Conservation (phyloP, 1,140 invertebrate genomes). For the Drosophila nasuta region DNA sequence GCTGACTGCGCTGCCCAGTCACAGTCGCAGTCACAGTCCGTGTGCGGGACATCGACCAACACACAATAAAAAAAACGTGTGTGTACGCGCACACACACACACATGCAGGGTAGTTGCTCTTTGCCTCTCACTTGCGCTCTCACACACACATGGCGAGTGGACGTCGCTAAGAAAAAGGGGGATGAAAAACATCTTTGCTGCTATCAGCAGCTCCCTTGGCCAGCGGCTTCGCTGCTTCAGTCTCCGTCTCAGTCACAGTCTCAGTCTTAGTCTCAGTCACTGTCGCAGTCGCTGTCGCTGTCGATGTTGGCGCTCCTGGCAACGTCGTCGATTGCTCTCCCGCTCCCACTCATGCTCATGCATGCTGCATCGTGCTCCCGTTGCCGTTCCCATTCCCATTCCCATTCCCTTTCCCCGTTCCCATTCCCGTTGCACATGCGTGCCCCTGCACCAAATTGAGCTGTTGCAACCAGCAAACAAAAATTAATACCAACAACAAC, state of each 20-base stretch:
- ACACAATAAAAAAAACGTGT: constrained; percentile 53
- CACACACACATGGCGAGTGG: constrained; percentile 58
- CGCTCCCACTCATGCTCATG: background rate
- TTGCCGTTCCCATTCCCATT: too few relatives aligned
- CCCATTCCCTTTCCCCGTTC: background rate
- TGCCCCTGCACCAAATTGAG: constrained; percentile 46
- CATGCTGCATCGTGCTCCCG: too few relatives aligned
- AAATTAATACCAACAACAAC: constrained; percentile 2
- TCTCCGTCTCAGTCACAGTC: constrained; percentile 2
- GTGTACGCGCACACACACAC: constrained; percentile 51
- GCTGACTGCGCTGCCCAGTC: constrained; percentile 24
- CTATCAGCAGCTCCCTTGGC: constrained; percentile 26
- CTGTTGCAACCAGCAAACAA: constrained; percentile 32
- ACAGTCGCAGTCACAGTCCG: constrained; percentile 21
- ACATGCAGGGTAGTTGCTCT: constrained; percentile 61
- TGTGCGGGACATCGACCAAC: constrained; percentile 36
- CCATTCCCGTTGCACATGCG: constrained; percentile 36
- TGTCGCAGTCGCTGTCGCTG: constrained; percentile 6
- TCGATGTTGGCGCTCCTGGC: constrained; percentile 40
- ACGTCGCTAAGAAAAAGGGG: constrained; percentile 70
- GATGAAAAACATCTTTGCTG: constrained; percentile 68
- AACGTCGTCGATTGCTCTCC: background rate
- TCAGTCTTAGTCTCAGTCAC: constrained; percentile 5
- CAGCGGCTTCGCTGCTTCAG: constrained; percentile 17
- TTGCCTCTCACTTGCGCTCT: constrained; percentile 32